Evolutionary conservation across 2,113 vertebrate species (phyloP).

Genomic region (Dascyllus trimaculatus): DNA sequence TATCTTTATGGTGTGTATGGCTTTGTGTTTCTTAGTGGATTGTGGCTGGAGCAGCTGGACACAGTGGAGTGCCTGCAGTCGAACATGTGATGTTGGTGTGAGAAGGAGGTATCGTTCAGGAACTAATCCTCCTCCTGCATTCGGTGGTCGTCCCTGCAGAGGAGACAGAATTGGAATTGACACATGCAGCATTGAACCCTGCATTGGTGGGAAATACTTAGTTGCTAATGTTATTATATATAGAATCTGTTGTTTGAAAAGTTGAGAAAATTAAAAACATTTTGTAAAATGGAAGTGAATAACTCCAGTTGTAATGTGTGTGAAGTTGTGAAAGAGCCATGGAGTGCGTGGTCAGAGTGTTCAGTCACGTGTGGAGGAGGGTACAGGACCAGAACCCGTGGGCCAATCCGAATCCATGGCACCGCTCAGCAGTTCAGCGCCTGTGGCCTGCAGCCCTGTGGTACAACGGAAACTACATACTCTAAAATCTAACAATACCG

Average conservation of each 20-base stretch:
- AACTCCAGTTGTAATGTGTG: constrained; percentile 12
- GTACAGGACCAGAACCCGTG: constrained; percentile 86
- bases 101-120: constrained; percentile 85
- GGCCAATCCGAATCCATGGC: constrained; percentile 71
- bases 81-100: constrained; percentile 89
- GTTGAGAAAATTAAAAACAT: not conserved
- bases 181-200: constrained; percentile 89
- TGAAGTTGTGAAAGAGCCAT: constrained; percentile 77
- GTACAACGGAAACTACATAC: constrained; percentile 70
- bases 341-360: constrained; percentile 89
- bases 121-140: constrained; percentile 81
- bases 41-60: constrained; percentile 93
- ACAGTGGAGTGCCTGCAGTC: constrained; percentile 88
- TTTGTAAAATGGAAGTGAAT: not conserved
- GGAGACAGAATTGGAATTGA: constrained; percentile 85
- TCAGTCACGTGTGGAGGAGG: constrained; percentile 91
- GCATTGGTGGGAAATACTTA: constrained; percentile 78
- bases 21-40: constrained; percentile 80
- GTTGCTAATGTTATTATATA: not conserved
- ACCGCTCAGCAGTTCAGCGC: constrained; percentile 87
- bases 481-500: not conserved
- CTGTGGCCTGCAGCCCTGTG: constrained; percentile 89
- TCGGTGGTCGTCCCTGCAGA: constrained; percentile 84
- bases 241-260: not conserved
- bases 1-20: not conserved